phyloP scores from a whole-genome alignment of 2,113 vertebrate species.

The Beaufortia kweichowensis region DNA sequence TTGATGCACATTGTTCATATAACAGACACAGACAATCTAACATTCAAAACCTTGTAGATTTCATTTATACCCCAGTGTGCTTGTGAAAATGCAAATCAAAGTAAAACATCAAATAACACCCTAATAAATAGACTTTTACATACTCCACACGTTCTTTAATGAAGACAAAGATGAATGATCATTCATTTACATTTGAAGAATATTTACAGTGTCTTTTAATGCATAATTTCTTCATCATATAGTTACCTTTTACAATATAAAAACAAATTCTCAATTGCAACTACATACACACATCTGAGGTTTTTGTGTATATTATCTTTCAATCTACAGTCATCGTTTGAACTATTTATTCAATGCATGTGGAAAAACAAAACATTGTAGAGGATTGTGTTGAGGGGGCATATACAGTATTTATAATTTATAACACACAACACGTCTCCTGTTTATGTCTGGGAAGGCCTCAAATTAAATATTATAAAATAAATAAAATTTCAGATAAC shows the following conservation, averaged over 20 bases:
- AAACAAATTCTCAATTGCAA: slow-evolving; percentile 35
- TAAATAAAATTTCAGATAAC: neutral
- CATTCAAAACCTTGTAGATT: neutral
- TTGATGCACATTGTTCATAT: neutral
- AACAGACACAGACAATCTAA: neutral
- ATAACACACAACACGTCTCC: too few relatives aligned
- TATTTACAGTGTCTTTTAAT: slow-evolving; percentile 59
- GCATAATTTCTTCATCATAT: slow-evolving; percentile 55
- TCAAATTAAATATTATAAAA: neutral
- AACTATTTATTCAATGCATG: neutral
- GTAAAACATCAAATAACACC: neutral
- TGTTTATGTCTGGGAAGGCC: neutral
- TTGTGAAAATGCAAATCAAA: neutral
- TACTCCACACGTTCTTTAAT: neutral
- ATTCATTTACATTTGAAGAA: slow-evolving; percentile 33
- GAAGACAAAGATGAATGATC: neutral
- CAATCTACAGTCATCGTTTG: neutral
- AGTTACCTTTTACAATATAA: slow-evolving; percentile 65
- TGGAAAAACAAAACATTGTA: neutral
- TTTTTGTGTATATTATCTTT: neutral
- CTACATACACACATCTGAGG: neutral
- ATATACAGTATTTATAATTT: too few relatives aligned
- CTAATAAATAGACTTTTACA: neutral
- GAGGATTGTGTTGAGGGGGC: too few relatives aligned
- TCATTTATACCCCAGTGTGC: neutral